Evolutionary conservation across 2,113 vertebrate genomes (phyloP).

Genomic region (Crypturellus undulatus): DNA sequence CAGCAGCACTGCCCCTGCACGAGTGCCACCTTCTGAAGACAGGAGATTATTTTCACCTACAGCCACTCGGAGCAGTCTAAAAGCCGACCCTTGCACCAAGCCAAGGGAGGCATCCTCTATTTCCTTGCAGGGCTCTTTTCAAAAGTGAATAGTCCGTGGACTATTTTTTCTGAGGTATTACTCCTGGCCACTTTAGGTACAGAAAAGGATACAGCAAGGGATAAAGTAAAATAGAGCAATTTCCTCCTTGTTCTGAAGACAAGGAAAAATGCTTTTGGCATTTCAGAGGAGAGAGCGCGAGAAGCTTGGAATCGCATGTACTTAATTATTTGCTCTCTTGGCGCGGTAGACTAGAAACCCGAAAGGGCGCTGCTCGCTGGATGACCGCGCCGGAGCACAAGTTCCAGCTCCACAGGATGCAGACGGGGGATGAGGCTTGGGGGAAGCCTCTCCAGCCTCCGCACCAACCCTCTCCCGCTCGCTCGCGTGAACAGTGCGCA

Average conservation of each 20-base stretch:
- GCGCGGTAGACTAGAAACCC: not conserved
- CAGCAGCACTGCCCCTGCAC: not conserved
- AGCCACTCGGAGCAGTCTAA: not conserved
- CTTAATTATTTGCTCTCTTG: not conserved
- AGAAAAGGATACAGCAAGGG: accelerated
- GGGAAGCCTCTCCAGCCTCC: not conserved
- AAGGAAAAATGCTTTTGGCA: not conserved
- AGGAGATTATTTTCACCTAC: not conserved
- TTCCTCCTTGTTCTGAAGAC: not conserved
- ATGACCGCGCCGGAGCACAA: not conserved
- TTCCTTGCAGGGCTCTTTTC: not conserved
- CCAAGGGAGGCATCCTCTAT: not conserved
- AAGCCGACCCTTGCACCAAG: not conserved
- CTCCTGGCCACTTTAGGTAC: not conserved
- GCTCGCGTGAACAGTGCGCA: accelerated
- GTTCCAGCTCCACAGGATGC: not conserved
- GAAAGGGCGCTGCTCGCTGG: not conserved
- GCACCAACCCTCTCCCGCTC: too few species aligned
- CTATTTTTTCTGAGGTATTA: not conserved
- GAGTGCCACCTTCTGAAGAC: not conserved
- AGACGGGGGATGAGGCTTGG: not conserved
- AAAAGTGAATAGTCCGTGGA: not conserved
- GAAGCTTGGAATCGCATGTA: not conserved
- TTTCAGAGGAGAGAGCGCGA: not conserved
- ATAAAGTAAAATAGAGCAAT: not conserved